Percentiles rank a stretch among this genome's conserved stretches.
Conservation (phyloP, 2,797 vertebrate genomes). For the Halcyon smyrnensis region DNA sequence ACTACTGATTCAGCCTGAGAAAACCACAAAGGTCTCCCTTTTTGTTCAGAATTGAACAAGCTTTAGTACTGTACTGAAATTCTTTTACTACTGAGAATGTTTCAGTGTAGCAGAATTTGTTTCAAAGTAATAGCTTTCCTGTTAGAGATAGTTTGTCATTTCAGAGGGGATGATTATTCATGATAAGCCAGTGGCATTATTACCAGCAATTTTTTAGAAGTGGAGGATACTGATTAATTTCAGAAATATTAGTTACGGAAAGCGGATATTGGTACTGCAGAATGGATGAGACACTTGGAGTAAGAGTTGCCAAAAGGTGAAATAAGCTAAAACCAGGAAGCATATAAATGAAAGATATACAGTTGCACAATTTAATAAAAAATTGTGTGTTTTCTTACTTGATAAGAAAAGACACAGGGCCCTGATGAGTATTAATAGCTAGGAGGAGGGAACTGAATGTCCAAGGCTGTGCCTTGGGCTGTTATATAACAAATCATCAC, state of each 20-base stretch:
- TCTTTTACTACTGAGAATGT: background rate
- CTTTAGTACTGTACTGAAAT: background rate
- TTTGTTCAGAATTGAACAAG: background rate
- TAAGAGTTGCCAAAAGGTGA: slow-evolving; percentile 10
- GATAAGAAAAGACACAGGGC: background rate
- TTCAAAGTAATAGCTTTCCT: slow-evolving; percentile 33
- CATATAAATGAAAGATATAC: background rate
- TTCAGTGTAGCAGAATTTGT: background rate
- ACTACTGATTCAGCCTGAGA: background rate
- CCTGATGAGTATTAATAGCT: background rate
- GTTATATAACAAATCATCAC: background rate
- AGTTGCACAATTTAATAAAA: background rate
- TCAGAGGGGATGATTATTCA: slow-evolving; percentile 15
- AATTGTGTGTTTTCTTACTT: background rate
- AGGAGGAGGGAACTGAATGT: background rate
- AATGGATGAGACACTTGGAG: slow-evolving; percentile 2
- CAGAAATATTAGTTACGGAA: slow-evolving; percentile 22
- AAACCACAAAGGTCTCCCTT: background rate
- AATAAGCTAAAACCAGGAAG: background rate
- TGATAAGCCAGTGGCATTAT: background rate
- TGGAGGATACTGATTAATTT: slow-evolving; percentile 7
- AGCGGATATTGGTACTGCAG: background rate
- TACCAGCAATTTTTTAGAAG: background rate
- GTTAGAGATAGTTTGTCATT: slow-evolving; percentile 7
- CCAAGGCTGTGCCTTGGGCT: background rate